A percentile compares a stretch with the other conserved stretches of the same genome.
Evolutionary conservation across 53 echinoderm and acorn worm species (phyloP).

Genomic region (Echinarachnius parma): DNA sequence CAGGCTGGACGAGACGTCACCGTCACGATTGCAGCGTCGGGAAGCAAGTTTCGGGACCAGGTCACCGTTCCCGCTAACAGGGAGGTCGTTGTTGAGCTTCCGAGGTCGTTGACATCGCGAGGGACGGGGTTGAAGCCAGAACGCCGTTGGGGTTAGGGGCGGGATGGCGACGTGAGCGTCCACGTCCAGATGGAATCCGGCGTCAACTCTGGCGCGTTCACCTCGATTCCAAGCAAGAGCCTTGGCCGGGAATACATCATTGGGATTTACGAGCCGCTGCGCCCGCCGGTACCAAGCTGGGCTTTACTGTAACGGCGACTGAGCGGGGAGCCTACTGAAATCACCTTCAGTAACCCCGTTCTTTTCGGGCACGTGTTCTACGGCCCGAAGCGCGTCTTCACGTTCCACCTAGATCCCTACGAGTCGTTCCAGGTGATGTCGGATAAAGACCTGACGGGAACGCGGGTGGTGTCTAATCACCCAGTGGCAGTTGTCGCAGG

Average conservation of each 20-base stretch:
- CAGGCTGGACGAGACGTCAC: constrained; percentile 12
- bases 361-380: constrained; percentile 16
- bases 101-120: constrained; percentile 21
- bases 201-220: constrained; percentile 31
- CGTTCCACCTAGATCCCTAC: constrained; percentile 37
- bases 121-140: constrained; percentile 34
- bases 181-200: constrained; percentile 34
- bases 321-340: constrained; percentile 12
- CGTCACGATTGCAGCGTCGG: constrained; percentile 12
- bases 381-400: constrained; percentile 23
- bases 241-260: constrained; percentile 37
- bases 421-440: constrained; percentile 45
- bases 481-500: constrained; percentile 51
- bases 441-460: constrained; percentile 45
- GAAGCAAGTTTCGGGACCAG: constrained; percentile 14
- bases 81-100: constrained; percentile 18
- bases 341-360: constrained; percentile 10
- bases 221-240: constrained; percentile 19
- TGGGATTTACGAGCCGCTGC: constrained; percentile 34
- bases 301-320: constrained; percentile 19
- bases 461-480: constrained; percentile 29
- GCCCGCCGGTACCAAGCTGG: no score
- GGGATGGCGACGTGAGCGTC: constrained; percentile 31
- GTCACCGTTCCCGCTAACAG: constrained; percentile 7
- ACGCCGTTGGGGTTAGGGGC: constrained; percentile 5